Percentiles rank a stretch among this genome's conserved stretches.
These are phyloP conservation scores for Poeciliopsis infans DNA, from an alignment of 2,797 vertebrate genomes.

Conservation along the genomic window DNA sequence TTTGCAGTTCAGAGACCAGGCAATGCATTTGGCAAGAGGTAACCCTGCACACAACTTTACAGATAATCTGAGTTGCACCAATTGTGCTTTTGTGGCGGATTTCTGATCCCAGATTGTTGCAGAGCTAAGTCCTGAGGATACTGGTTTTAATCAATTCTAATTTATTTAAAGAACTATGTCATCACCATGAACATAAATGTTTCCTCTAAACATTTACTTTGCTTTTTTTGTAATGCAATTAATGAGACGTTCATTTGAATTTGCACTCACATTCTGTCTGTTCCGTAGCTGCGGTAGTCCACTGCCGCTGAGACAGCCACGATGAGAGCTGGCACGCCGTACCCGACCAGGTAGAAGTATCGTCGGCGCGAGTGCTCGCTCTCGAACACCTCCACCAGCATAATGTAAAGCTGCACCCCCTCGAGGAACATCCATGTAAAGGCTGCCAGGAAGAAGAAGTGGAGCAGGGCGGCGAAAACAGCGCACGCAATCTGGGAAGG, in stretches of 20 bases:
- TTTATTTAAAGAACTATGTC: background rate
- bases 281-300: conserved; percentile 96
- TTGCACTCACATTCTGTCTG: conserved; percentile 94
- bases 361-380: conserved; percentile 92
- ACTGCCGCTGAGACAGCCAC: conserved; percentile 94
- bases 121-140: background rate
- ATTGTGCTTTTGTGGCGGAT: background rate
- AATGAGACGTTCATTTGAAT: background rate
- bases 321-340: conserved; percentile 92
- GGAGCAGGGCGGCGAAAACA: conserved; percentile 93
- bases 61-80: background rate
- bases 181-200: background rate
- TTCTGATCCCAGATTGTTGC: background rate
- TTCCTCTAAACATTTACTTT: background rate
- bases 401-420: conserved; percentile 97
- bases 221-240: background rate
- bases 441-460: conserved; percentile 99
- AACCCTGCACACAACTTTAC: background rate
- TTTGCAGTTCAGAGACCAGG: conserved; percentile 16
- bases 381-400: conserved; percentile 98
- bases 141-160: background rate
- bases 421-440: conserved; percentile 99
- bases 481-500: conserved; percentile 91
- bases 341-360: conserved; percentile 96
- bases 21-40: background rate